These are phyloP conservation scores for Otis tarda DNA, from an alignment of 2,113 vertebrate genomes.

Conservation along the genomic window DNA sequence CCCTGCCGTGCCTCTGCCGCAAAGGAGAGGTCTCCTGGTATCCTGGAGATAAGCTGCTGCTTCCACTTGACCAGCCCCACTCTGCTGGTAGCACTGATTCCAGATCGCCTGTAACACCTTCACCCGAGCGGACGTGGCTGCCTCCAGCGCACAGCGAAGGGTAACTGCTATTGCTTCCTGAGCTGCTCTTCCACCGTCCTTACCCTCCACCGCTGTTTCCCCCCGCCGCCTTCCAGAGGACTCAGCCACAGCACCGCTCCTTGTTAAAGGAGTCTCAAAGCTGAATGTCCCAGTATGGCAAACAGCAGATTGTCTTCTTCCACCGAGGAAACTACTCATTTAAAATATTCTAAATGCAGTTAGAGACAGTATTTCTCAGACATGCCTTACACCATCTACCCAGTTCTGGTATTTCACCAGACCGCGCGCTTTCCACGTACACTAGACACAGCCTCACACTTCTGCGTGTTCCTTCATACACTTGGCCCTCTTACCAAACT, in stretches of 20 bases:
- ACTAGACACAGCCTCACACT: too few species aligned
- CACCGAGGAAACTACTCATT: neutral
- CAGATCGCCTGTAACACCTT: accelerated
- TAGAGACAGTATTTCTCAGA: neutral
- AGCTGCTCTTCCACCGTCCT: accelerated
- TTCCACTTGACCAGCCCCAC: neutral
- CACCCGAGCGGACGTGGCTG: neutral
- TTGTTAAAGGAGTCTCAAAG: neutral
- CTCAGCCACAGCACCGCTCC: accelerated
- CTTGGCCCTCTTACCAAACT: neutral
- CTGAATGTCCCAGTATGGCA: neutral
- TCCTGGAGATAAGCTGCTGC: neutral
- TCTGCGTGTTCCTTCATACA: neutral
- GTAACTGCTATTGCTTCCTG: neutral
- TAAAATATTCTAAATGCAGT: neutral
- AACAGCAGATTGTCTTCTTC: neutral
- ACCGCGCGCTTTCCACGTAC: accelerated
- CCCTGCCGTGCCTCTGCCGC: accelerated
- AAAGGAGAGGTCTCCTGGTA: neutral
- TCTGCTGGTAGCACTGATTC: neutral
- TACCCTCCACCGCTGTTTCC: neutral
- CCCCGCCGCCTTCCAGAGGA: neutral
- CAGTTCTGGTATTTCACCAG: neutral
- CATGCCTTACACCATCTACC: neutral
- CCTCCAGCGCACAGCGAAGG: neutral